Evolutionary conservation across 2,113 vertebrate genomes (phyloP), one percentile per base, ranked within the genome.

Genomic region (Pelecanoides urinatrix): DNA sequence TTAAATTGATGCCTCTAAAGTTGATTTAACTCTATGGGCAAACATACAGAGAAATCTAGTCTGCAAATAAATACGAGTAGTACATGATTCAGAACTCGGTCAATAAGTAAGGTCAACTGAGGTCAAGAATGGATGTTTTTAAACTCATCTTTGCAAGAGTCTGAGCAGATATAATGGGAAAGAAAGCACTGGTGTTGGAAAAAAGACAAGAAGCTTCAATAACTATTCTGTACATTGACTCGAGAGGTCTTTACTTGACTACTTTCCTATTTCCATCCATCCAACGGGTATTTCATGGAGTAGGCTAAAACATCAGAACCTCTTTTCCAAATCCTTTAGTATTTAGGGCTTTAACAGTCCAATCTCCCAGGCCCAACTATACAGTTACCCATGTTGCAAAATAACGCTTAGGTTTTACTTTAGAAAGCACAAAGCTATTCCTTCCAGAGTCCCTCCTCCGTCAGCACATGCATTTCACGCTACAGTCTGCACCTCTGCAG

Each of bases 361-460:
- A 18, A 3, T 5, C 15, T 66, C 22, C 13, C n/a, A 63, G n/a
- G 59, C 4, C 3, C 8, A 44, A 67, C 5, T 7, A 8, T 2
- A 38, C 16, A 5, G 16, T 12, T 56, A 19, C 36, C 34, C 1
- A 0, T 4, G 25, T 25, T 17, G 49, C 40, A 26, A 59, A 91
- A 70, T 6, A 56, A 81, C 9, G n/a, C 8, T 44, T 13, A 45
- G 29, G 6, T 74, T 91, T 66, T 38, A 32, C n/a, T 47, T 72
- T 0, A 49, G 50, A 49, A 58, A 53, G 53, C 59, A 63, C 34
- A 82, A 49, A 36, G 66, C 66, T 72, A 42, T 21, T 45, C 21
- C 63, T 77, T 50, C 71, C 29, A 10, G 36, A 18, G 34, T 2
- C 16, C 19, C 66, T 74, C 59, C 32, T n/a, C 52, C 1, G 0